phyloP scores from a whole-genome alignment of 2,888 invertebrate genomes.

The Drosophila affinis region DNA sequence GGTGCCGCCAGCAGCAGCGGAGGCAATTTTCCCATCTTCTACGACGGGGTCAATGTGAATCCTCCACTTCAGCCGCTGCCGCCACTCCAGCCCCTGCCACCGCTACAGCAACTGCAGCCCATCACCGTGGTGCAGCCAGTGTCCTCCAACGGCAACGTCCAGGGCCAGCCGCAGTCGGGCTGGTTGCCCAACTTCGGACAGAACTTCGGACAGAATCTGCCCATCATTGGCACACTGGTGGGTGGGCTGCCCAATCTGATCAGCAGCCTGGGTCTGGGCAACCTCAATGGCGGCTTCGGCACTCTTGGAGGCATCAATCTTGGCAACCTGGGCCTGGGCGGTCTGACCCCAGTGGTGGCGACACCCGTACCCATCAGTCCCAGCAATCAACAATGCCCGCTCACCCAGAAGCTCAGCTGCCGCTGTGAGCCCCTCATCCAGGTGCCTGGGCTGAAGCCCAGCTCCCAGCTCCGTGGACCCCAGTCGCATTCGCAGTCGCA shows the following conservation, averaged over 20 bases:
- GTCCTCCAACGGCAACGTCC: conserved; percentile 40
- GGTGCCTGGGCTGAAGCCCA: conserved; percentile 39
- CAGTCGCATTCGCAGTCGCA: conserved; percentile 4
- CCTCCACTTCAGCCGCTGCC: conserved; percentile 28
- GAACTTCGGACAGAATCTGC: conserved; percentile 70
- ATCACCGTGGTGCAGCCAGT: conserved; percentile 60
- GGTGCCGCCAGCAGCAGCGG: conserved; percentile 7
- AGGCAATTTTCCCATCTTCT: conserved; percentile 54
- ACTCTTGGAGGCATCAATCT: conserved; percentile 54
- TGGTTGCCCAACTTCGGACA: conserved; percentile 65
- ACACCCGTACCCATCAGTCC: not conserved
- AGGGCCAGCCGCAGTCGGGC: conserved; percentile 43
- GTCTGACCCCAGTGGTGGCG: conserved; percentile 43
- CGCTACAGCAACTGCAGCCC: conserved; percentile 48
- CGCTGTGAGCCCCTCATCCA: conserved; percentile 71
- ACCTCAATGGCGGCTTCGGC: conserved; percentile 46
- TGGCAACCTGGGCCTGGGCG: conserved; percentile 56
- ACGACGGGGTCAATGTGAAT: conserved; percentile 44
- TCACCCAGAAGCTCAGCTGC: conserved; percentile 68
- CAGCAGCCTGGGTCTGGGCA: conserved; percentile 39
- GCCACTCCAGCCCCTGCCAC: conserved; percentile 26
- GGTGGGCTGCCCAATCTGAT: conserved; percentile 63
- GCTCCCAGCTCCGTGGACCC: conserved; percentile 1
- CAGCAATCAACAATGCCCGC: conserved; percentile 53
- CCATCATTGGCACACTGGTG: conserved; percentile 71